A percentile compares a stretch with the other conserved stretches of the same genome.
phyloP scores from a whole-genome alignment of 2,113 vertebrate species.

The Opisthocomus hoazin region DNA sequence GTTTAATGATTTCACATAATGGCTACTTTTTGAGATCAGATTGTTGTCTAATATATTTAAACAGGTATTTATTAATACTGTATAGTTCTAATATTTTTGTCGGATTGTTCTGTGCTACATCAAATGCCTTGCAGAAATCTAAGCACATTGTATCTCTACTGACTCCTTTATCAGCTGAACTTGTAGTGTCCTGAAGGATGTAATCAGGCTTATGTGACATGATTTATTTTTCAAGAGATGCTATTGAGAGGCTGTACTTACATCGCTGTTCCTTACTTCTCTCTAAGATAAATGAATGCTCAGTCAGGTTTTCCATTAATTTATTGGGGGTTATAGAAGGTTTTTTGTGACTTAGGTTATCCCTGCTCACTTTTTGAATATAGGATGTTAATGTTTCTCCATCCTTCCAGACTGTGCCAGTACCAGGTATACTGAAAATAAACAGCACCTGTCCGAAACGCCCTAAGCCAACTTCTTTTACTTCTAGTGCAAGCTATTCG shows the following conservation, averaged over 20 bases:
- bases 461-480: not conserved
- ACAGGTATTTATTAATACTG: not conserved
- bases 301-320: constrained; percentile 10
- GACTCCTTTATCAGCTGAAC: constrained; percentile 6
- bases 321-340: not conserved
- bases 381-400: not conserved
- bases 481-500: not conserved
- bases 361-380: not conserved
- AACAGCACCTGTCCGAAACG: not conserved
- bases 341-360: not conserved
- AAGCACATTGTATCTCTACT: not conserved
- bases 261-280: not conserved
- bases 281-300: not conserved
- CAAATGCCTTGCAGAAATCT: not conserved
- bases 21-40: not conserved
- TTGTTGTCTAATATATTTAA: constrained; percentile 13
- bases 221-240: not conserved
- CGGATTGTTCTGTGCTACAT: not conserved
- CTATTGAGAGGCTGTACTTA: not conserved
- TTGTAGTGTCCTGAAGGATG: not conserved
- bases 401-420: not conserved
- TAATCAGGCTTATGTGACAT: constrained; percentile 6
- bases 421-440: not conserved
- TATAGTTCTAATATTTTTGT: not conserved
- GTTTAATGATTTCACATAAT: constrained; percentile 5